Evolutionary conservation across 2,888 invertebrate genomes (phyloP).

Genomic region (Bugula neritina): DNA sequence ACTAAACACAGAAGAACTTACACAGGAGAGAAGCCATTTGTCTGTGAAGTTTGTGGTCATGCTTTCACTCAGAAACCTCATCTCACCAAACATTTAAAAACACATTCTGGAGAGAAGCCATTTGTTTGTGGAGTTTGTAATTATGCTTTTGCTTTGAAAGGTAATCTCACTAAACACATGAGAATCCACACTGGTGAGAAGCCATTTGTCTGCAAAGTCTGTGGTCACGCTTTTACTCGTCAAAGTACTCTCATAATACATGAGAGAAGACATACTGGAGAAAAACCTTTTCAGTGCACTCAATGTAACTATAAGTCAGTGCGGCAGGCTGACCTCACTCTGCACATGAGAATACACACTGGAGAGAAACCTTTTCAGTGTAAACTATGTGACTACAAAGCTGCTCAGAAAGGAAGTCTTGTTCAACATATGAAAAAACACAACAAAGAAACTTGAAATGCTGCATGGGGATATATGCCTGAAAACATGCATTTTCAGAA

Average conservation of each 20-base stretch:
- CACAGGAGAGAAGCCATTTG: neutral
- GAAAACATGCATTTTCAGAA: no score
- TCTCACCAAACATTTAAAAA: neutral
- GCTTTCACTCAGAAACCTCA: neutral
- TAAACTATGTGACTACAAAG: neutral
- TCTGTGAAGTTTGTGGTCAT: neutral
- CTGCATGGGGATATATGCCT: no score
- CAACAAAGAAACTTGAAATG: neutral
- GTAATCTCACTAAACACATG: neutral
- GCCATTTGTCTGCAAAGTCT: neutral
- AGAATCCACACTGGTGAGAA: neutral
- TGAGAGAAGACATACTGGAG: neutral
- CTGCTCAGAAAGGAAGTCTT: neutral
- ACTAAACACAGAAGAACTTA: neutral
- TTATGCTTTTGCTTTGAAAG: neutral
- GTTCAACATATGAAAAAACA: neutral
- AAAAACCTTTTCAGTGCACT: neutral
- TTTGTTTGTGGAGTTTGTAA: neutral
- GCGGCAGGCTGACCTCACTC: neutral
- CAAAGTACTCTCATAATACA: neutral
- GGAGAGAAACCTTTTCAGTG: neutral
- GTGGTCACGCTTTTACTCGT: neutral
- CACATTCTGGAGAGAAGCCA: neutral
- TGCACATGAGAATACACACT: neutral
- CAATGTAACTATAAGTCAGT: neutral